Evolutionary conservation across 92 coral and sea anemone genomes (phyloP).

Genomic region (Montipora capitata): DNA sequence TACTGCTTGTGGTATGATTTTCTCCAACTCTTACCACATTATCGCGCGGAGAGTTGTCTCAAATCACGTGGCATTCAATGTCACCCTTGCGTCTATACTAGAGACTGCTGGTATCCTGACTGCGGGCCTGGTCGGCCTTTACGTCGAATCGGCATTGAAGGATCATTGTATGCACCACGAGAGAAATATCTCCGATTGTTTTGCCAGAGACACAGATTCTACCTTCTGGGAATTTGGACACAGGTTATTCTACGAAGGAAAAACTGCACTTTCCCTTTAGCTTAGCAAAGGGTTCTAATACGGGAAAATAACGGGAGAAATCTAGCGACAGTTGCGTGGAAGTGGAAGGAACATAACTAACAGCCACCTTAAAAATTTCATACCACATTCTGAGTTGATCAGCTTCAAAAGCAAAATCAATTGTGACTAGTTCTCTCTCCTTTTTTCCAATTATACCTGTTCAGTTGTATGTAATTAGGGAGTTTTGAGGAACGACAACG

Average conservation of each 20-base stretch:
- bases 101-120: constrained; percentile 83
- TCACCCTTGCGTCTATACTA: constrained; percentile 68
- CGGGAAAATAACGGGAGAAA: not conserved
- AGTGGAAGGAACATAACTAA: too few species aligned
- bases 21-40: constrained; percentile 73
- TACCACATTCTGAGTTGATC: too few species aligned
- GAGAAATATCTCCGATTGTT: constrained; percentile 46
- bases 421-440: too few species aligned
- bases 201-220: constrained; percentile 49
- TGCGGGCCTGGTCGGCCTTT: constrained; percentile 86
- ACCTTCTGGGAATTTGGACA: constrained; percentile 67
- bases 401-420: too few species aligned
- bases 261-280: constrained; percentile 14
- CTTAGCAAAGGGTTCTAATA: not conserved
- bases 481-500: too few species aligned
- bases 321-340: too few species aligned
- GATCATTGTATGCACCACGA: constrained; percentile 67
- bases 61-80: constrained; percentile 57
- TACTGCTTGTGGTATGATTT: constrained; percentile 66
- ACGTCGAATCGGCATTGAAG: constrained; percentile 68
- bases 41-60: constrained; percentile 64
- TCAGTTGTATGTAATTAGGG: too few species aligned
- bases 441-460: too few species aligned
- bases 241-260: constrained; percentile 16
- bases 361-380: too few species aligned